A percentile compares a stretch with the other conserved stretches of the same genome.
phyloP scores from a whole-genome alignment of 2,113 vertebrate species.

The Macroglossus sobrinus region DNA sequence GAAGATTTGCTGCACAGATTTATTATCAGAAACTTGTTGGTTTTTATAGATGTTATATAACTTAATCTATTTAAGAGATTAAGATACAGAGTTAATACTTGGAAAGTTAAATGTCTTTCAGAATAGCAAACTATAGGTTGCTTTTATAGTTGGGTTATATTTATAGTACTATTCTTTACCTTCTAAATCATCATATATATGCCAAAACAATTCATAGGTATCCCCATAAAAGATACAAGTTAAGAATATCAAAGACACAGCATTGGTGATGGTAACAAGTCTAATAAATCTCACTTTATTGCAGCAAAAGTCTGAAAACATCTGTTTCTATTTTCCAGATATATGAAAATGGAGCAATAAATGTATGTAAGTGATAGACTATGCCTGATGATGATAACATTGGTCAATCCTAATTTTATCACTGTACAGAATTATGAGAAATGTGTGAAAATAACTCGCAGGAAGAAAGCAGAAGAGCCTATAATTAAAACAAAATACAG shows the following conservation, averaged over 20 bases:
- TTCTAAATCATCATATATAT: not conserved
- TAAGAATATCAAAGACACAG: not conserved
- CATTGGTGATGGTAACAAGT: not conserved
- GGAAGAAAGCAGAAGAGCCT: not conserved
- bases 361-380: not conserved
- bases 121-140: not conserved
- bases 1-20: not conserved
- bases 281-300: constrained; percentile 22
- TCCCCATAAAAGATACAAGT: not conserved
- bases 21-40: not conserved
- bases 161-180: not conserved
- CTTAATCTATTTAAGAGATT: not conserved
- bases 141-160: not conserved
- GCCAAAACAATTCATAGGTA: not conserved
- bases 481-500: not conserved
- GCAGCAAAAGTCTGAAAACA: not conserved
- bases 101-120: not conserved
- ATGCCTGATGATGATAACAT: not conserved
- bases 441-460: not conserved
- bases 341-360: constrained; percentile 3
- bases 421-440: not conserved
- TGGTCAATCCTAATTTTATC: not conserved
- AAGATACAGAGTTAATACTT: not conserved
- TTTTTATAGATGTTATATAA: not conserved
- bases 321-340: not conserved